phyloP scores from a whole-genome alignment of 2,888 invertebrate genomes.

The Drosophila greeni region DNA sequence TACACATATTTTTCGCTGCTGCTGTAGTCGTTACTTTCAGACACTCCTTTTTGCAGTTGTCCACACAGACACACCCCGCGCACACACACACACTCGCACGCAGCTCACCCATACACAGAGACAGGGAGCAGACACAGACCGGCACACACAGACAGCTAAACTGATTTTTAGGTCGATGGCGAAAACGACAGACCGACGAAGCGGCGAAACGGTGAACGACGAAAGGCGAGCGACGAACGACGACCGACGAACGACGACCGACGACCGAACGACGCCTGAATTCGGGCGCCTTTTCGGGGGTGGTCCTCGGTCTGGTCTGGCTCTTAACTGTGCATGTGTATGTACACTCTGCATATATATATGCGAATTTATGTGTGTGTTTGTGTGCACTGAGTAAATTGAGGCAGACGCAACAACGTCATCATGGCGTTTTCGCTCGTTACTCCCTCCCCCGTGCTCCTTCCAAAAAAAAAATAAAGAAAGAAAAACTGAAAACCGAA shows the following conservation, averaged over 20 bases:
- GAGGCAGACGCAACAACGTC: slow-evolving; percentile 56
- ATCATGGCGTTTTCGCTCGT: slow-evolving; percentile 43
- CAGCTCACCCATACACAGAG: slow-evolving; percentile 28
- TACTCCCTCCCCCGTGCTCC: slow-evolving; percentile 20
- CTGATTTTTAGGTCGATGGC: slow-evolving; percentile 74
- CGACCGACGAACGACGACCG: slow-evolving; percentile 53
- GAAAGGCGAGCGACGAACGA: slow-evolving; percentile 54
- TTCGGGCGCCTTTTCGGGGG: slow-evolving; percentile 25
- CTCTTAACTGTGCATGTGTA: slow-evolving; percentile 47
- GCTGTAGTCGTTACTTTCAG: slow-evolving; percentile 54
- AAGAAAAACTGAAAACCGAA: slow-evolving; percentile 23
- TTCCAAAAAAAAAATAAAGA: background rate
- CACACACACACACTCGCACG: background rate
- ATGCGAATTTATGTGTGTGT: background rate
- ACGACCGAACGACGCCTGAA: slow-evolving; percentile 47
- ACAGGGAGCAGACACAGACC: slow-evolving; percentile 19
- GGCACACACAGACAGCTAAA: slow-evolving; percentile 50
- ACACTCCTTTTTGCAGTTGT: slow-evolving; percentile 68
- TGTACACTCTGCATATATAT: slow-evolving; percentile 5
- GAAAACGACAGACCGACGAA: slow-evolving; percentile 66
- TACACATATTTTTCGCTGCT: slow-evolving; percentile 41
- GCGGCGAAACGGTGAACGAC: slow-evolving; percentile 34
- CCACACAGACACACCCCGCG: slow-evolving; percentile 28
- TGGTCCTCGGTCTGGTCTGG: slow-evolving; percentile 37
- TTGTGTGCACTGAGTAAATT: slow-evolving; percentile 27